Evolutionary conservation across 2,797 vertebrate species (phyloP).

Genomic region (Eulemur albifrons): DNA sequence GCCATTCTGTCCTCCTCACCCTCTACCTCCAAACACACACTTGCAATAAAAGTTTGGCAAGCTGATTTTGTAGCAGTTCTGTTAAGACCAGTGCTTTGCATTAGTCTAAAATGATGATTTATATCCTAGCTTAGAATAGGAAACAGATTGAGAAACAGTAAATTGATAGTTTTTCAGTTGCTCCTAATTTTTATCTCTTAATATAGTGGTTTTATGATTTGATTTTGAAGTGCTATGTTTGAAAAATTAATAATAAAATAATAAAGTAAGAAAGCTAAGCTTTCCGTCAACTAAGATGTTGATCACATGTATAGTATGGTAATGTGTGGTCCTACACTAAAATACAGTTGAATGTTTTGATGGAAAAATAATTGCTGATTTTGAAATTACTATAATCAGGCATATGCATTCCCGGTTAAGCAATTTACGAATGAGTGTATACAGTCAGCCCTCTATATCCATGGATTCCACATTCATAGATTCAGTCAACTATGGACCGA

Average conservation of each 20-base stretch:
- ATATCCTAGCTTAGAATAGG: background rate
- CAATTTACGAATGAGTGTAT: background rate
- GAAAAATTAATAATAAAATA: constrained; percentile 34
- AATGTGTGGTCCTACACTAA: background rate
- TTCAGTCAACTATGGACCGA: background rate
- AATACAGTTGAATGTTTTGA: background rate
- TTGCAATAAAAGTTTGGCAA: background rate
- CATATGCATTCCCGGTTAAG: background rate
- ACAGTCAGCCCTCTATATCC: background rate
- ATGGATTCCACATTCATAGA: background rate
- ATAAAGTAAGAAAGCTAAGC: background rate
- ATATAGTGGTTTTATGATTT: background rate
- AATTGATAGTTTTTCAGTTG: background rate
- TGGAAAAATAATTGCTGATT: background rate
- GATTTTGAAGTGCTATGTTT: background rate
- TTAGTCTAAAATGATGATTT: background rate
- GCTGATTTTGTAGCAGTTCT: background rate
- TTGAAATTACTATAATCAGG: background rate
- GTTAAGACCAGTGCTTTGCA: background rate
- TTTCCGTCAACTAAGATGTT: background rate
- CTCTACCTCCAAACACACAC: background rate
- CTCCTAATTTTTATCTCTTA: background rate
- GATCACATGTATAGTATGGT: background rate
- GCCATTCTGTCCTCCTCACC: background rate
- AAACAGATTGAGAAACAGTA: background rate